A percentile compares a stretch with the other conserved stretches of the same genome.
Evolutionary conservation across 2,888 invertebrate genomes (phyloP).

Genomic region (Parasteatoda lunata): DNA sequence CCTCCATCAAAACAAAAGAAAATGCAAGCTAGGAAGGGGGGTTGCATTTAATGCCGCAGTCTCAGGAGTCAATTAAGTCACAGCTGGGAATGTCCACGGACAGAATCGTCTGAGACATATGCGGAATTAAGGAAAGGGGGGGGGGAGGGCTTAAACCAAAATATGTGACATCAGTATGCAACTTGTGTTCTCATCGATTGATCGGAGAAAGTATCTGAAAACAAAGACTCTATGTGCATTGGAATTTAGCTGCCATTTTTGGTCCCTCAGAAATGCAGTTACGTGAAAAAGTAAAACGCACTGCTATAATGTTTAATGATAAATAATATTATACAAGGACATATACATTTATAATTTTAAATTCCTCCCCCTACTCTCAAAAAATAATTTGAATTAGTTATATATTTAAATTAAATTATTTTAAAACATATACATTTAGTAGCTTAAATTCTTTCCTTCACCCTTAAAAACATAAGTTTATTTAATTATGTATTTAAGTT

Average conservation of each 20-base stretch:
- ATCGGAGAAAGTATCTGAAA: slow-evolving; percentile 19
- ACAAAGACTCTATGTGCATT: slow-evolving; percentile 5
- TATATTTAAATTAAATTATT: no score
- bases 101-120: slow-evolving; percentile 33
- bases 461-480: no score
- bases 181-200: slow-evolving; percentile 56
- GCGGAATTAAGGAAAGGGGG: slow-evolving; percentile 8
- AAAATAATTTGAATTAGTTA: no score
- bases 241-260: slow-evolving; percentile 19
- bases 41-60: slow-evolving; percentile 14
- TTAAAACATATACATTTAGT: no score
- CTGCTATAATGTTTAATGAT: no score
- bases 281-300: no score
- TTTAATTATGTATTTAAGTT: no score
- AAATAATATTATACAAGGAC: no score
- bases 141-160: slow-evolving; percentile 40
- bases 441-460: no score
- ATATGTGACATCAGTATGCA: slow-evolving; percentile 64
- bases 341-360: no score
- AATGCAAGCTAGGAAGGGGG: slow-evolving; percentile 7
- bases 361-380: no score
- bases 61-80: slow-evolving; percentile 58
- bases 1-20: slow-evolving; percentile 3
- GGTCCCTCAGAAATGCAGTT: neutral
- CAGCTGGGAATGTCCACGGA: slow-evolving; percentile 31